Percentiles rank a stretch among this genome's conserved stretches.
phyloP scores from a whole-genome alignment of 2,113 vertebrate species.

The Dolichotis patagonum region DNA sequence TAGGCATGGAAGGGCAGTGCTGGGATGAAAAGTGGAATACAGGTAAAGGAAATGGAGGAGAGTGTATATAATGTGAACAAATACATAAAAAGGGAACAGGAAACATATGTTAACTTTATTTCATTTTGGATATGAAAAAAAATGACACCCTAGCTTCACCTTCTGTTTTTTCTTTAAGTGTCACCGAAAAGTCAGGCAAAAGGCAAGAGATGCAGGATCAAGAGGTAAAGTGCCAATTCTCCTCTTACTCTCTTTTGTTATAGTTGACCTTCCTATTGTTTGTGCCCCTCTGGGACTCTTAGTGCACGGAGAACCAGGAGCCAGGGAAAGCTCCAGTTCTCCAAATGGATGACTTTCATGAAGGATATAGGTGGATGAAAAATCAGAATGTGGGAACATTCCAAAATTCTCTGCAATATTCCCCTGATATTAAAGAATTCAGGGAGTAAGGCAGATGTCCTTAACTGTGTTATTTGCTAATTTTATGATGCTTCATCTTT shows the following conservation, averaged over 20 bases:
- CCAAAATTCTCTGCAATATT: background rate
- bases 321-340: background rate
- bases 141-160: background rate
- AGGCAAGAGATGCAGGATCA: constrained; percentile 13
- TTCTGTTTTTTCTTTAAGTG: constrained; percentile 72
- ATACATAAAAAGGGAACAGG: background rate
- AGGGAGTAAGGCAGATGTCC: background rate
- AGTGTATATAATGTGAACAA: background rate
- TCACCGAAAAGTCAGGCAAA: constrained; percentile 59
- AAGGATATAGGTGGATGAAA: background rate
- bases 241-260: background rate
- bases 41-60: background rate
- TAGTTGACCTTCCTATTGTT: background rate
- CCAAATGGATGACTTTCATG: background rate
- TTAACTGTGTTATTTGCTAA: background rate
- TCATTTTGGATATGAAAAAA: background rate
- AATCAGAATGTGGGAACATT: background rate
- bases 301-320: background rate
- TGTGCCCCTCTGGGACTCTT: background rate
- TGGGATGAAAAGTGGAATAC: background rate
- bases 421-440: background rate
- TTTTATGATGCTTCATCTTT: background rate
- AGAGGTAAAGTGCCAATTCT: constrained; percentile 58
- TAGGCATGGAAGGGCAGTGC: background rate
- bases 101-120: background rate